phyloP scores from a whole-genome alignment of 2,797 vertebrate genomes.

The Pantherophis vulpinus region DNA sequence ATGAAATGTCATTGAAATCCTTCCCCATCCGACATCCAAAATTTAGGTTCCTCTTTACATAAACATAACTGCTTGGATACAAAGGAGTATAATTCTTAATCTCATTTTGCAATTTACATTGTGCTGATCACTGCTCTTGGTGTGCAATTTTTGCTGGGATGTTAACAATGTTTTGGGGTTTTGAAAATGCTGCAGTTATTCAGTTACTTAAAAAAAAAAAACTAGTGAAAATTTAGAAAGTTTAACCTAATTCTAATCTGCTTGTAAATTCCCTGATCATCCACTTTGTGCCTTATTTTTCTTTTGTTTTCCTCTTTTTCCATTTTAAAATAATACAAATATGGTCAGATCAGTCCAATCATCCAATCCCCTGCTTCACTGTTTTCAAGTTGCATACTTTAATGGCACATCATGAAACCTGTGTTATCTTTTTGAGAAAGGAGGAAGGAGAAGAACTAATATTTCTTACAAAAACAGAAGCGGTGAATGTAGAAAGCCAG shows the following conservation, averaged over 20 bases:
- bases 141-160: neutral
- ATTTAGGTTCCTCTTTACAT: neutral
- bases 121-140: neutral
- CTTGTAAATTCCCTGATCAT: neutral
- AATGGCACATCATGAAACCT: constrained; percentile 9
- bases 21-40: neutral
- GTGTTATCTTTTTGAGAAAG: constrained; percentile 31
- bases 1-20: constrained; percentile 12
- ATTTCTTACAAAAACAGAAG: constrained; percentile 45
- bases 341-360: neutral
- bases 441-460: constrained; percentile 52
- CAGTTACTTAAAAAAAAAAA: neutral
- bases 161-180: neutral
- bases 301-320: neutral
- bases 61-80: neutral
- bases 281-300: neutral
- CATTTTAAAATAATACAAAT: neutral
- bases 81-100: neutral
- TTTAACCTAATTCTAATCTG: neutral
- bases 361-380: constrained; percentile 46
- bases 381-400: constrained; percentile 26
- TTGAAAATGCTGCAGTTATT: neutral
- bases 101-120: neutral
- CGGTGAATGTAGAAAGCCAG: constrained; percentile 49
- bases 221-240: neutral